Evolutionary conservation across 2,888 invertebrate genomes (phyloP).

Genomic region (Vanessa cardui): DNA sequence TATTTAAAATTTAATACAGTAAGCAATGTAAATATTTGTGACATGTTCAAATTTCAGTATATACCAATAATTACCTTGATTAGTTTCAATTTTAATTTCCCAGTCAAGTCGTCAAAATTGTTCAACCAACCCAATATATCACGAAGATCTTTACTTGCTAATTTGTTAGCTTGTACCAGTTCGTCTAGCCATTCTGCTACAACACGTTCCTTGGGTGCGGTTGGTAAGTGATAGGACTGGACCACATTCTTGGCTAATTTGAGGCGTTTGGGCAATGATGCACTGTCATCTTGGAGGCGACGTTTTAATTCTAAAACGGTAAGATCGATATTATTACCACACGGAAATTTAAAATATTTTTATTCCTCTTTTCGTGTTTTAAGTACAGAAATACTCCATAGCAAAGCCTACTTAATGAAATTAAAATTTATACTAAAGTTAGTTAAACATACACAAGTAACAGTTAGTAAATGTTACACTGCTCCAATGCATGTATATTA

Average conservation of each 20-base stretch:
- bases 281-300: conserved; percentile 64
- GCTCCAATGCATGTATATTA: neutral
- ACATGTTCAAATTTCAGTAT: neutral
- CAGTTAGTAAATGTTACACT: no score
- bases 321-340: neutral
- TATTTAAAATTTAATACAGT: no score
- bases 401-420: no score
- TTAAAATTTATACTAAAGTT: no score
- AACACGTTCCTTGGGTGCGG: conserved; percentile 75
- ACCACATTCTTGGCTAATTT: conserved; percentile 81
- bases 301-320: conserved; percentile 73
- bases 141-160: conserved; percentile 57
- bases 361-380: neutral
- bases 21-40: no score
- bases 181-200: conserved; percentile 76
- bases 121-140: conserved; percentile 63
- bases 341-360: neutral
- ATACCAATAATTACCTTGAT: conserved; percentile 60
- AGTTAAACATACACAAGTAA: no score
- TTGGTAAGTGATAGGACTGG: conserved; percentile 71
- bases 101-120: conserved; percentile 60
- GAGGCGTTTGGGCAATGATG: conserved; percentile 76
- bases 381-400: no score
- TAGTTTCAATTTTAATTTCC: conserved; percentile 64
- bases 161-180: conserved; percentile 54